Evolutionary conservation across 2,888 invertebrate genomes (phyloP), one percentile per base, ranked within the genome.

Genomic region (Rutpela maculata): DNA sequence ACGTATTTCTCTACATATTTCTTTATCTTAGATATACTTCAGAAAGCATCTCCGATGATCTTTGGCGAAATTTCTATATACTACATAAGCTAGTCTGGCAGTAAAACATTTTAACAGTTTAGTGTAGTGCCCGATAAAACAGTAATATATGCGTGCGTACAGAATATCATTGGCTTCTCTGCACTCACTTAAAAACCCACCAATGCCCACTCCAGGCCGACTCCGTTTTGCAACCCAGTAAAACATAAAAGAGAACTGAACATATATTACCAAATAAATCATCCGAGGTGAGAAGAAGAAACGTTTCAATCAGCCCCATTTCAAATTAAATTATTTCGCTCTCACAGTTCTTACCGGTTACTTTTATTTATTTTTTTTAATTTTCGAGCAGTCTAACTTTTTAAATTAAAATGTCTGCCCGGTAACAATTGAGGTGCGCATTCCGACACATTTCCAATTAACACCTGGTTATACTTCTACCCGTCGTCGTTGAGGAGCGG

Each of bases 371-470:
- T 84, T 85, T 83, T 81, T 84, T 82, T 84, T 84, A 82, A 80
- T 82, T 73, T 72, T 74, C 19, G 59, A 67, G 72, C 83, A 83
- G 82, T 85, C 80, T 83, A 82, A 85, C 84, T 87, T 87, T 87
- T 87, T 84, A 88, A 88, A 88, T 87, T 88, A 88, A 87, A 87
- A 88, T 82, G 88, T 87, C 88, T 85, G 85, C 82, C 80, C 79
- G 84, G 85, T 85, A 87, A 88, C 86, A 87, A 87, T 87, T 83
- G 87, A 86, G 85, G 81, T 83, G 84, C 81, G 81, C 85, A 85
- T 86, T 85, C 87, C 85, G 87, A 87, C 87, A 87, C 87, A 86
- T 87, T 87, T 86, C 88, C 88, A 88, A 88, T 88, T 88, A 88
- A 88, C 88, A 88, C 88, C 87, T 88, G 88, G 86, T 80, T 81